These are phyloP conservation scores for Metallyticus violacea DNA, from an alignment of 2,888 invertebrate species.

Conservation along the genomic window DNA sequence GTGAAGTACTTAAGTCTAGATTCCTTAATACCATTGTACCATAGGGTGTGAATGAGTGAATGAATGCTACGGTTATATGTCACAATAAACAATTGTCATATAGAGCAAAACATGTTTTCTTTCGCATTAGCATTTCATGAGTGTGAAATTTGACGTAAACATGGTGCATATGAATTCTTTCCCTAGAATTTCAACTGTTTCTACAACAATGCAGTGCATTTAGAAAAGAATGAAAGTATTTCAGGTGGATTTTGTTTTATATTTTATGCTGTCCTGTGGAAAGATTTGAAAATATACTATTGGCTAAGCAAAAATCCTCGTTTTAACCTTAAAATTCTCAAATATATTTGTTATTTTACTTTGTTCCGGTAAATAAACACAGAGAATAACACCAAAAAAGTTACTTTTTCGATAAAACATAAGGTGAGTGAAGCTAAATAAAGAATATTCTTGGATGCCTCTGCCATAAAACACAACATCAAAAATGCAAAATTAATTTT, in stretches of 20 bases:
- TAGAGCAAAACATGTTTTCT: conserved; percentile 16
- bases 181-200: background rate
- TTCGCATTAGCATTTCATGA: background rate
- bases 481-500: conserved; percentile 23
- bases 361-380: background rate
- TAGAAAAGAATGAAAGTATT: background rate
- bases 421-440: background rate
- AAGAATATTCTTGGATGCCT: conserved; percentile 28
- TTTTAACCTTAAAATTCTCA: too few relatives aligned
- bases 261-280: background rate
- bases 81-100: background rate
- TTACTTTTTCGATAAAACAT: background rate
- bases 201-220: background rate
- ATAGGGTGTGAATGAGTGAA: background rate
- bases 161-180: background rate
- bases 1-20: background rate
- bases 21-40: background rate
- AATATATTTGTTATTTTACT: too few relatives aligned
- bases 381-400: background rate
- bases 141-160: too few relatives aligned
- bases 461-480: conserved; percentile 26
- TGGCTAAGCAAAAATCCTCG: too few relatives aligned
- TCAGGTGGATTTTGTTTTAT: background rate
- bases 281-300: background rate
- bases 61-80: background rate